Evolutionary conservation across 1,140 invertebrate genomes (phyloP).

Genomic region (Melitaea cinxia): DNA sequence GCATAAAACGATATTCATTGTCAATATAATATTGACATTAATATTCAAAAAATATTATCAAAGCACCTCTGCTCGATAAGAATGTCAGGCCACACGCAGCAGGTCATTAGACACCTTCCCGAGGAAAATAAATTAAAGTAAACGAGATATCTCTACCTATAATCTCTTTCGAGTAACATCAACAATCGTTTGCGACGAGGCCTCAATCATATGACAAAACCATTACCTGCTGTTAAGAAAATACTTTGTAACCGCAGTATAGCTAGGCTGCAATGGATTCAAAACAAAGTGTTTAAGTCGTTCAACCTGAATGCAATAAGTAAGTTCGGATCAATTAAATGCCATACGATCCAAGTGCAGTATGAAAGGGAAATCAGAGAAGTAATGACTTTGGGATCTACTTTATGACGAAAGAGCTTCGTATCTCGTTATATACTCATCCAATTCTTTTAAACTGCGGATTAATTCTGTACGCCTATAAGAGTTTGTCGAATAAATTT

Average conservation of each 20-base stretch:
- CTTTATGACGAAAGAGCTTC: slow-evolving; percentile 58
- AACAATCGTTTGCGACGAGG: slow-evolving; percentile 25
- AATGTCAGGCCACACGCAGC: slow-evolving; percentile 78
- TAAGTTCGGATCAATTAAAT: slow-evolving; percentile 68
- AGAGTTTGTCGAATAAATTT: slow-evolving; percentile 9
- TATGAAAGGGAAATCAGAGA: slow-evolving; percentile 64
- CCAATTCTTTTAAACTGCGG: slow-evolving; percentile 22
- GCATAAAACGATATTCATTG: slow-evolving; percentile 47
- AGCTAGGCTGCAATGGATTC: slow-evolving; percentile 32
- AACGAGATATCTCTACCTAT: slow-evolving; percentile 75
- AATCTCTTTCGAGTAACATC: slow-evolving; percentile 48
- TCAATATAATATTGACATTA: slow-evolving; percentile 74
- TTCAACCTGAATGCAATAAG: slow-evolving; percentile 42
- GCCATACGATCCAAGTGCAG: slow-evolving; percentile 67
- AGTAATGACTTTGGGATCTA: slow-evolving; percentile 61
- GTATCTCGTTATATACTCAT: slow-evolving; percentile 27
- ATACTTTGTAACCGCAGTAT: not conserved
- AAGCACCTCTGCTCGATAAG: slow-evolving; percentile 75
- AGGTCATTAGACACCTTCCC: slow-evolving; percentile 79
- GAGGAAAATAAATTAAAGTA: slow-evolving; percentile 80
- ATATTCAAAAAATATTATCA: slow-evolving; percentile 79
- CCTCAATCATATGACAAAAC: not conserved
- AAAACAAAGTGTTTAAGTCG: slow-evolving; percentile 8
- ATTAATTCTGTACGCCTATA: slow-evolving; percentile 23
- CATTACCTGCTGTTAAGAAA: slow-evolving; percentile 22